Conservation (phyloP, 2,113 vertebrate species). For the Cyprinodon brontotheroides region DNA sequence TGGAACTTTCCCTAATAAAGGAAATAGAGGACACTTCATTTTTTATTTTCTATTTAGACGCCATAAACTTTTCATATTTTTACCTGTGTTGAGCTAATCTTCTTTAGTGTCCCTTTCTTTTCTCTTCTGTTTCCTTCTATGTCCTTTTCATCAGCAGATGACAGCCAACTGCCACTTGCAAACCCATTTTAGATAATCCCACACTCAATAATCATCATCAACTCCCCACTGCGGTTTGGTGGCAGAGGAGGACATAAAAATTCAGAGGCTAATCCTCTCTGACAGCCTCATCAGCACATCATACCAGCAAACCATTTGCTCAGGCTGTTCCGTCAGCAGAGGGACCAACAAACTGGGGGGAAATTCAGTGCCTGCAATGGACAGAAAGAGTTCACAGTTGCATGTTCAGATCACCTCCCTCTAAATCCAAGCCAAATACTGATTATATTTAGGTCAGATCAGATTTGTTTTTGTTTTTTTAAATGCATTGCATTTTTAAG, state of each 20-base stretch:
- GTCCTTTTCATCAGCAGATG: slow-evolving; percentile 16
- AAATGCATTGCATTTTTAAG: neutral
- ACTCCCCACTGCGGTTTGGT: slow-evolving; percentile 38
- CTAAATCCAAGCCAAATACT: neutral
- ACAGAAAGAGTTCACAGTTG: neutral
- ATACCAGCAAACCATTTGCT: slow-evolving; percentile 7
- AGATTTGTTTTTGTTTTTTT: neutral
- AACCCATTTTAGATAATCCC: slow-evolving; percentile 58
- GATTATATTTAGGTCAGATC: neutral
- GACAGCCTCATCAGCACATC: slow-evolving; percentile 45
- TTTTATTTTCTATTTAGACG: neutral
- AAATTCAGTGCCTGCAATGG: neutral
- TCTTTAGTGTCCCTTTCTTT: slow-evolving; percentile 4
- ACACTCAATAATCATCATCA: slow-evolving; percentile 53
- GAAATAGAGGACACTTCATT: no score
- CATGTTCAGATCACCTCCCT: no score
- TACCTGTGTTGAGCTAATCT: neutral
- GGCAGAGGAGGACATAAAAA: slow-evolving; percentile 38
- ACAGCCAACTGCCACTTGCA: slow-evolving; percentile 32
- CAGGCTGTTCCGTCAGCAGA: neutral
- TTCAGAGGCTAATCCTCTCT: slow-evolving; percentile 40
- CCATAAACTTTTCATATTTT: neutral
- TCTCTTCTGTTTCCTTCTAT: no score
- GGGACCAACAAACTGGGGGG: neutral
- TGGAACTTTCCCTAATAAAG: no score